Percentiles rank a stretch among this genome's conserved stretches.
Conservation (phyloP, 2,888 invertebrate genomes). For the Eucriotettix oculatus region DNA sequence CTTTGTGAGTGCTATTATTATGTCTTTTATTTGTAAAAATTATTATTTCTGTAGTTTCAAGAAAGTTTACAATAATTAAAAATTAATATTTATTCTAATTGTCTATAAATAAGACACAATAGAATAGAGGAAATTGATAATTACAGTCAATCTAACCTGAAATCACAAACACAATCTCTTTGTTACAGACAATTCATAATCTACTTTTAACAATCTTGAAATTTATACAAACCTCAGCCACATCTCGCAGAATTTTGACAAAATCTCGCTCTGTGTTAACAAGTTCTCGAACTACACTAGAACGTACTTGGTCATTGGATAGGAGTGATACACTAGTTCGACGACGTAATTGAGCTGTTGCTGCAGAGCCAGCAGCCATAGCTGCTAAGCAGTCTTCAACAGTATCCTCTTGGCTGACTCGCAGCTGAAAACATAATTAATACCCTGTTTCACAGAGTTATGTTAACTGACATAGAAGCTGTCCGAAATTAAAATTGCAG, state of each 20-base stretch:
- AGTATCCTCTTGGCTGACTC: constrained; percentile 47
- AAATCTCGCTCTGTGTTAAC: constrained; percentile 72
- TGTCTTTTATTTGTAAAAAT: no score
- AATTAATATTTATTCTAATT: no score
- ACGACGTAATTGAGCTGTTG: constrained; percentile 29
- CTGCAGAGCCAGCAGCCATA: constrained; percentile 32
- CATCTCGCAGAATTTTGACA: constrained; percentile 53
- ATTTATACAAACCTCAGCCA: constrained; percentile 28
- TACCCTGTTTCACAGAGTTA: no score
- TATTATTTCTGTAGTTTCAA: no score
- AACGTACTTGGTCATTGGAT: constrained; percentile 39
- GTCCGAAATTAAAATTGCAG: no score
- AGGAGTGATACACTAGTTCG: constrained; percentile 37
- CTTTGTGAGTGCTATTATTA: no score
- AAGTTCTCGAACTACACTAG: constrained; percentile 65
- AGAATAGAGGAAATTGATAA: no score
- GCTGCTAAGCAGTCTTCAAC: constrained; percentile 41
- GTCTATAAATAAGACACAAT: no score
- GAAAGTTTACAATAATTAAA: no score
- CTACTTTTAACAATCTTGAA: background rate
- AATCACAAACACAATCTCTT: background rate
- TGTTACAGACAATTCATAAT: no score
- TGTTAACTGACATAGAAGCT: no score
- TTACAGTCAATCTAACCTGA: background rate
- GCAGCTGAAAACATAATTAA: constrained; percentile 25